Evolutionary conservation across 2,113 vertebrate species (phyloP).

Genomic region (Istiophorus platypterus): DNA sequence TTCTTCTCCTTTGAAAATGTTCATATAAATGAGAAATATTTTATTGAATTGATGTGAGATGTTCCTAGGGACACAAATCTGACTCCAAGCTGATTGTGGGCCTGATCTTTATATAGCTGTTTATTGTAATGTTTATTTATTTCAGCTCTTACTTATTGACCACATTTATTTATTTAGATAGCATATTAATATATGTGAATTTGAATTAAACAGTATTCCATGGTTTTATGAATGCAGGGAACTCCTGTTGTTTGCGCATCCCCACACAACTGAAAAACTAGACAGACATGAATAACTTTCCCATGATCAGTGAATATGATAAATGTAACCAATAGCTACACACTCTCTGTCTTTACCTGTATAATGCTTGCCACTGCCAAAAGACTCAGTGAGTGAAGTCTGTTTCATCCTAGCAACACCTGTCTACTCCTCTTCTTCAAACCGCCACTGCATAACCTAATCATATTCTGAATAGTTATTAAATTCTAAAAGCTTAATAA

Average conservation of each 20-base stretch:
- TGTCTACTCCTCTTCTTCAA: constrained; percentile 1
- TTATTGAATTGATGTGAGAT: constrained; percentile 6
- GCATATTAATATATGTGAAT: not conserved
- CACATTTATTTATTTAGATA: not conserved
- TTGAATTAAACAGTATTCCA: not conserved
- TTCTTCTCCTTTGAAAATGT: not conserved
- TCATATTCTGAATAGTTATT: not conserved
- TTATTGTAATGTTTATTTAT: not conserved
- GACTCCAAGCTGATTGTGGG: not conserved
- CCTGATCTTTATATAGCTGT: too few species aligned
- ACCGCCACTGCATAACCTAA: not conserved
- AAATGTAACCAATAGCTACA: not conserved
- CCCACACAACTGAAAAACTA: too few species aligned
- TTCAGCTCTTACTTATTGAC: not conserved
- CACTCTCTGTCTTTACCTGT: not conserved
- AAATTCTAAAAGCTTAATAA: not conserved
- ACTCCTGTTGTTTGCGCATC: not conserved
- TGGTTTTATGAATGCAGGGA: not conserved
- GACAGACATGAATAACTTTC: not conserved
- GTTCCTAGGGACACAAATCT: not conserved
- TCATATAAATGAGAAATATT: not conserved
- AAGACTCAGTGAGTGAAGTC: not conserved
- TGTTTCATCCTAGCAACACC: not conserved
- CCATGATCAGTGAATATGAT: not conserved
- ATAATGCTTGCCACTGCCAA: not conserved